Evolutionary conservation across 1,140 invertebrate species (phyloP).

Genomic region (Tetragonula clypearis): DNA sequence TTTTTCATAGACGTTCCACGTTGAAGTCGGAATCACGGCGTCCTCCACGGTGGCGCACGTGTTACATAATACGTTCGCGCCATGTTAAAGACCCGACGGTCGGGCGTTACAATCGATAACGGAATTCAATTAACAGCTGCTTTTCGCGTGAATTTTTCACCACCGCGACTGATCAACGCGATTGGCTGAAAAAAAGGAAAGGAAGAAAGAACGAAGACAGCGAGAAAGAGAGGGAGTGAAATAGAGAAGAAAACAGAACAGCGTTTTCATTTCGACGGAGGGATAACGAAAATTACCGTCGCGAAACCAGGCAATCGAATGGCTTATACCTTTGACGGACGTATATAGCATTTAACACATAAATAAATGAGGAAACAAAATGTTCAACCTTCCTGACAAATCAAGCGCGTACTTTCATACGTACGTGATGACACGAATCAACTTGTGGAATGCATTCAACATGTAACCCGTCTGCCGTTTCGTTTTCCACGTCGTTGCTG

Average conservation of each 20-base stretch:
- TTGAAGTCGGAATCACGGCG: neutral
- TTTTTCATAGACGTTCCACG: neutral
- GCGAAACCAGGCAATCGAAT: neutral
- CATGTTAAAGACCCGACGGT: constrained; percentile 48
- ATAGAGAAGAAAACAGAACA: neutral
- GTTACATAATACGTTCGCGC: constrained; percentile 47
- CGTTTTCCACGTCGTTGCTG: neutral
- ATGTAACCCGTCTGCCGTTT: constrained; percentile 1
- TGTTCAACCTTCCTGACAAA: neutral
- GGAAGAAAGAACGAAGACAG: no score
- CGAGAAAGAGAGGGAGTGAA: neutral
- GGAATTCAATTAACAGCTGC: constrained; percentile 43
- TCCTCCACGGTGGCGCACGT: constrained; percentile 19
- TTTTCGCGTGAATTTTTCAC: constrained; percentile 34
- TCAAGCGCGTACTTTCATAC: no score
- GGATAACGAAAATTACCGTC: neutral
- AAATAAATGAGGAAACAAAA: neutral
- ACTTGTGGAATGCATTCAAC: constrained; percentile 46
- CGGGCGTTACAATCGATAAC: constrained; percentile 41
- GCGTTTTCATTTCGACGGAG: neutral
- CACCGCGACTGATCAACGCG: neutral
- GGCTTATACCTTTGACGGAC: neutral
- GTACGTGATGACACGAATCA: neutral
- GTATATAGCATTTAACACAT: neutral
- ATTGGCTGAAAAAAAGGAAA: neutral